Evolutionary conservation across 2,888 invertebrate genomes (phyloP).

Genomic region (Lacanobia wlatinum): DNA sequence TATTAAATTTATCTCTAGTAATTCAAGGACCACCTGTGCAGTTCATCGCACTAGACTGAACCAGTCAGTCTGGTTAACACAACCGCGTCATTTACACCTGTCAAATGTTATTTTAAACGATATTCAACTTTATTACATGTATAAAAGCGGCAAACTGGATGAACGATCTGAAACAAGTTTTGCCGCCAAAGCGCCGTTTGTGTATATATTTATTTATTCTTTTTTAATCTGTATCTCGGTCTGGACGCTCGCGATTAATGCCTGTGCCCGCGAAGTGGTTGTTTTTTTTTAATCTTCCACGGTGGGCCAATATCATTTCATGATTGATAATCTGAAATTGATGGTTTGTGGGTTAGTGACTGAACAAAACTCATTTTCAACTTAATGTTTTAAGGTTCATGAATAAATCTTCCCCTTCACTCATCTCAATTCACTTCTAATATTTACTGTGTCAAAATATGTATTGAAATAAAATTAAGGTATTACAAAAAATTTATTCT

Average conservation of each 20-base stretch:
- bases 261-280: slow-evolving; percentile 73
- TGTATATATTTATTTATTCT: slow-evolving; percentile 78
- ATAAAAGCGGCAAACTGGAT: slow-evolving; percentile 72
- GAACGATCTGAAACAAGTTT: slow-evolving; percentile 73
- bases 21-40: slow-evolving; percentile 88
- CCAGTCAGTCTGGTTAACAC: slow-evolving; percentile 87
- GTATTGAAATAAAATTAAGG: not conserved
- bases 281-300: slow-evolving; percentile 72
- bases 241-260: slow-evolving; percentile 83
- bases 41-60: slow-evolving; percentile 87
- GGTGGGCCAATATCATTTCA: slow-evolving; percentile 72
- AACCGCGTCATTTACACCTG: slow-evolving; percentile 83
- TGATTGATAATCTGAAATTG: slow-evolving; percentile 49
- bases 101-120: slow-evolving; percentile 77
- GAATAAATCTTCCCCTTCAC: not conserved
- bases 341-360: slow-evolving; percentile 44
- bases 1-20: slow-evolving; percentile 88
- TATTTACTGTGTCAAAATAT: not conserved
- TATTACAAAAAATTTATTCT: not conserved
- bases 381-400: not conserved
- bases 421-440: not conserved
- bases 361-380: not conserved
- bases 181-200: slow-evolving; percentile 84
- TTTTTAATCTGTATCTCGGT: slow-evolving; percentile 84
- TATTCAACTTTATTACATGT: slow-evolving; percentile 77